phyloP scores from a whole-genome alignment of 2,113 vertebrate genomes.

The Azemiops feae region DNA sequence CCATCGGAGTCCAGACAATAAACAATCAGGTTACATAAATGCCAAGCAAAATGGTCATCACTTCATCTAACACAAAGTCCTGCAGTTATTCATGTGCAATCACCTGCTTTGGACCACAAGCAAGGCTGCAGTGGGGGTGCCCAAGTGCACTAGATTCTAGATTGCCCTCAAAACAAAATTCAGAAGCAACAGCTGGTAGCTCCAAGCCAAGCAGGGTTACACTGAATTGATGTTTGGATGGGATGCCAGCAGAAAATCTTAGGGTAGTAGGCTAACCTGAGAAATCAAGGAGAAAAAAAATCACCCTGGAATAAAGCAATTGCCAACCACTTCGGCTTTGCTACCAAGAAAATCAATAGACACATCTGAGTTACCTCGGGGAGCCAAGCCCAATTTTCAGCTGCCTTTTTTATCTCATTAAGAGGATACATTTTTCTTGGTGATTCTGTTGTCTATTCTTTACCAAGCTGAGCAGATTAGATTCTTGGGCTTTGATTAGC shows the following conservation, averaged over 20 bases:
- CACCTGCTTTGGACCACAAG: neutral
- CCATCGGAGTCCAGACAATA: neutral
- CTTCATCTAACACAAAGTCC: neutral
- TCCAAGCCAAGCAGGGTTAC: neutral
- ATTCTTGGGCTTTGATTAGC: neutral
- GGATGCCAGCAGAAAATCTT: neutral
- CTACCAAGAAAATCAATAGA: neutral
- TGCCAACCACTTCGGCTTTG: neutral
- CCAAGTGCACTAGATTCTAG: neutral
- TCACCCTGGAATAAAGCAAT: neutral
- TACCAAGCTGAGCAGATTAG: neutral
- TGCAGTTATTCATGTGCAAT: neutral
- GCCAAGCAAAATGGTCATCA: neutral
- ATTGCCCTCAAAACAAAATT: neutral
- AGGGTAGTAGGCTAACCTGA: neutral
- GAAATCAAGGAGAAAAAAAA: neutral
- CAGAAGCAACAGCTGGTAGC: neutral
- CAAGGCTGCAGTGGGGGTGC: neutral
- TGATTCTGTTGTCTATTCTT: conserved; percentile 2
- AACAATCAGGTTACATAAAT: neutral
- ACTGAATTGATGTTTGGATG: neutral
- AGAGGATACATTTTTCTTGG: neutral
- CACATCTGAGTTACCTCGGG: neutral
- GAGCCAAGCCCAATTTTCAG: neutral
- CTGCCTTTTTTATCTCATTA: neutral